phyloP scores from a whole-genome alignment of 92 coral and sea anemone genomes.

The Galaxea fascicularis region DNA sequence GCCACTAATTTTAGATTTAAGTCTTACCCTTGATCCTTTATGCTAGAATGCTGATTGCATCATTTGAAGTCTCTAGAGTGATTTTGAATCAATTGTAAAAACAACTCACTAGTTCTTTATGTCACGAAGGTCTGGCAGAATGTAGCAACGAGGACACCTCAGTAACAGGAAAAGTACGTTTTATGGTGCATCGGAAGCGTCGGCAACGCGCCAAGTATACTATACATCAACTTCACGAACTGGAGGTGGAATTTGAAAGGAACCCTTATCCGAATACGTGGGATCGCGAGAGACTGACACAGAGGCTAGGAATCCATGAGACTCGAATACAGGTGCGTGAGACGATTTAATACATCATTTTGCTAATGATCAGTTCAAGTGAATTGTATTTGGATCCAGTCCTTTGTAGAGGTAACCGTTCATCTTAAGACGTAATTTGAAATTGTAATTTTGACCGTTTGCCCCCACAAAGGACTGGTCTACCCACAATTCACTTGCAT shows the following conservation, averaged over 20 bases:
- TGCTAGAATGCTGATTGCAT: too few relatives aligned
- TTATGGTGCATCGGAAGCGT: constrained; percentile 18
- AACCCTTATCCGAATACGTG: constrained; percentile 70
- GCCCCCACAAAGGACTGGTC: too few relatives aligned
- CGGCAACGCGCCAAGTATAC: constrained; percentile 63
- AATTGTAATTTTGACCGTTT: too few relatives aligned
- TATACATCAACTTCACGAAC: constrained; percentile 33
- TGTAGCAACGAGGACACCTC: background rate
- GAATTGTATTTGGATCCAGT: too few relatives aligned
- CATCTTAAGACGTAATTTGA: too few relatives aligned
- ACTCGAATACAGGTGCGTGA: constrained; percentile 58
- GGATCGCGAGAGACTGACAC: constrained; percentile 52
- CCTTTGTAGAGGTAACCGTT: too few relatives aligned
- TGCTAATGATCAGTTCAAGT: too few relatives aligned
- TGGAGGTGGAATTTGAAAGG: constrained; percentile 59
- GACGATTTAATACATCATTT: background rate
- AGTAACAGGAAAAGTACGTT: background rate
- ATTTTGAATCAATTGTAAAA: too few relatives aligned
- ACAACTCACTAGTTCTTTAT: background rate
- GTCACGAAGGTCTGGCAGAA: background rate
- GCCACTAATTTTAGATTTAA: too few relatives aligned
- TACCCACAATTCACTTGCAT: too few relatives aligned
- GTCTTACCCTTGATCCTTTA: too few relatives aligned
- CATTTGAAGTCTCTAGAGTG: too few relatives aligned
- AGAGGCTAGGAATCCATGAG: constrained; percentile 61